Evolutionary conservation across 2,113 vertebrate genomes (phyloP).

Genomic region (Arenaria interpres): DNA sequence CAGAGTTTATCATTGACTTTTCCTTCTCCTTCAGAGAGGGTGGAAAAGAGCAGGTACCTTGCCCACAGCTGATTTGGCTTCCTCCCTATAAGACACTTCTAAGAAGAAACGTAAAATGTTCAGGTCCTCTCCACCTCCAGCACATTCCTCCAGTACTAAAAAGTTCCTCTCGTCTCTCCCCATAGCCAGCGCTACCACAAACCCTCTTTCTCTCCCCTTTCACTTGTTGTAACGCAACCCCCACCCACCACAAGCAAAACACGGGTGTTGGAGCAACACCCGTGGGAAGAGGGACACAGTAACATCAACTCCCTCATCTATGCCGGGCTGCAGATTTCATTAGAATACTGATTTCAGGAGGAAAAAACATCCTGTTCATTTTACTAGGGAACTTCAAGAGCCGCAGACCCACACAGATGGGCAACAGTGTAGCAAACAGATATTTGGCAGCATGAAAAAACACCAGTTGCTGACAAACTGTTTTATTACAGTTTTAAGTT

Average conservation of each 20-base stretch:
- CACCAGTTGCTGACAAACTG: neutral
- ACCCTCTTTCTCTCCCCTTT: neutral
- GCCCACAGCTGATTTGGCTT: neutral
- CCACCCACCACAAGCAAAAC: neutral
- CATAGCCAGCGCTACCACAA: rapidly evolving
- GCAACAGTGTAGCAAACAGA: neutral
- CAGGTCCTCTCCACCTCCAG: neutral
- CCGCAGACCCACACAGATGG: neutral
- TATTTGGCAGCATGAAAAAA: neutral
- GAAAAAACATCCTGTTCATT: neutral
- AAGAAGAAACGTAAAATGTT: rapidly evolving
- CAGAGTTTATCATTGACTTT: neutral
- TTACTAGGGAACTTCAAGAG: neutral
- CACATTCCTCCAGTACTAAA: neutral
- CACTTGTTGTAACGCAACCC: rapidly evolving
- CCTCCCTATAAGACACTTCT: neutral
- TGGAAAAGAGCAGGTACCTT: neutral
- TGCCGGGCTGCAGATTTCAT: neutral
- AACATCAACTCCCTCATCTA: neutral
- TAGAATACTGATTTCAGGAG: neutral
- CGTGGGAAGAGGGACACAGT: neutral
- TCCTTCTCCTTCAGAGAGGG: neutral
- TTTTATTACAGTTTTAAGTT: neutral
- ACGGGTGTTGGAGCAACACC: neutral
- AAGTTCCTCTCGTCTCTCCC: neutral